Evolutionary conservation across 2,888 invertebrate genomes (phyloP), one percentile per base, ranked within the genome.

Genomic region (Acrocera orbiculus): DNA sequence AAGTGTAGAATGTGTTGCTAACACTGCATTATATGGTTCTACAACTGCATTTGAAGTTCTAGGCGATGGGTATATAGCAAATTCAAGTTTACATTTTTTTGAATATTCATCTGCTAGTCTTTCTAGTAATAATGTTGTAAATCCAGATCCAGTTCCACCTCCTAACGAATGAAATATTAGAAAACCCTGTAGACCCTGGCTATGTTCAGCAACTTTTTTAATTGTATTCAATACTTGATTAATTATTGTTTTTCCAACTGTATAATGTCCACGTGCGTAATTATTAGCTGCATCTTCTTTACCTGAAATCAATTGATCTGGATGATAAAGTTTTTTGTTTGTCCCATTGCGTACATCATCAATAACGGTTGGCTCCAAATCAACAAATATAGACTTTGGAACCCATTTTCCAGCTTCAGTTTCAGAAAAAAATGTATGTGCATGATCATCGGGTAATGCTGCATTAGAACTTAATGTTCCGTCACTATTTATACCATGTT

Each of bases 231-330:
- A 66, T 7, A 79, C 79, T 8, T 77, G 66, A 42, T 81, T 79
- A 28, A 83, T 78, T 44, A 85, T 77, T 53, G 83, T 81, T 48
- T 76, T 76, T 44, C 83, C 87, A 51, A 83, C 76, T 46, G 83
- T 83, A 66, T 83, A 85, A 63, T 83, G 82, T 10, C 85, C 85
- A 20, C 85, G 66, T 2, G 85, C 85, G 47, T 85, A 86, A 64
- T 85, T 85, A 61, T 86, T 85, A 35, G 85, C 83, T 0, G 85
- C 83, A 50, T 83, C 82, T 53, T 83, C 82, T 54, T 83, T 83
- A 40, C 85, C 83, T 26, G 78, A 81, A 56, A 85, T 82, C 43
- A 86, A 65, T 54, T 85, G 85, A 50, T 85, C 83, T 1, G 85
- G 85, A 53, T 85, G 83, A 61, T 81, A 85, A 26, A 86, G 63